These are phyloP conservation scores for Mus spretus DNA, from an alignment of 2,797 vertebrate species.

Conservation along the genomic window DNA sequence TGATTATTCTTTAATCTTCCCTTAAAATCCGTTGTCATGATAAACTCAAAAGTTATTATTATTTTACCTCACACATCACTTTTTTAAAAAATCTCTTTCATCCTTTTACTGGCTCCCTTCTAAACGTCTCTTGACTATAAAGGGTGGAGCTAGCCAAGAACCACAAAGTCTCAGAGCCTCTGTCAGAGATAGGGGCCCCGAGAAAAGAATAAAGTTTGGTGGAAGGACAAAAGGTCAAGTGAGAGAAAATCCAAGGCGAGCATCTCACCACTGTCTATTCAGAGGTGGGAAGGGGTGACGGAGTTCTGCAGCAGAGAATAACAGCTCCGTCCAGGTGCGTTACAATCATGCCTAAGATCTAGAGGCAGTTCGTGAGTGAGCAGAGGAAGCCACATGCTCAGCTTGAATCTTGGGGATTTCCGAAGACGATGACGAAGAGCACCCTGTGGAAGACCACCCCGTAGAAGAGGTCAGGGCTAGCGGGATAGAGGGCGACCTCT, in stretches of 20 bases:
- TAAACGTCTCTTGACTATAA: not conserved
- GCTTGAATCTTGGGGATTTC: not conserved
- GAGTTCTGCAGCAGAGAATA: fast-evolving
- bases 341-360: not conserved
- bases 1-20: slow-evolving; percentile 33
- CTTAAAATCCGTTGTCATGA: not conserved
- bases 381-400: not conserved
- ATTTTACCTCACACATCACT: not conserved
- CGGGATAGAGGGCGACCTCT: not conserved
- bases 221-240: not conserved
- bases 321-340: fast-evolving
- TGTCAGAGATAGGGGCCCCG: not conserved
- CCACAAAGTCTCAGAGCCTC: too few relatives aligned
- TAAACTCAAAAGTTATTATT: not conserved
- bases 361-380: not conserved
- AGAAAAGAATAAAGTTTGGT: not conserved
- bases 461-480: not conserved
- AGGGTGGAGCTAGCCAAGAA: not conserved
- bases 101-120: not conserved
- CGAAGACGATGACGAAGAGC: too few relatives aligned
- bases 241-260: not conserved
- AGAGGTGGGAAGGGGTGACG: not conserved
- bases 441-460: too few relatives aligned
- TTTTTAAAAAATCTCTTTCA: not conserved
- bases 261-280: not conserved